These are phyloP conservation scores for Papilio machaon DNA, from an alignment of 1,140 invertebrate genomes.

Conservation along the genomic window DNA sequence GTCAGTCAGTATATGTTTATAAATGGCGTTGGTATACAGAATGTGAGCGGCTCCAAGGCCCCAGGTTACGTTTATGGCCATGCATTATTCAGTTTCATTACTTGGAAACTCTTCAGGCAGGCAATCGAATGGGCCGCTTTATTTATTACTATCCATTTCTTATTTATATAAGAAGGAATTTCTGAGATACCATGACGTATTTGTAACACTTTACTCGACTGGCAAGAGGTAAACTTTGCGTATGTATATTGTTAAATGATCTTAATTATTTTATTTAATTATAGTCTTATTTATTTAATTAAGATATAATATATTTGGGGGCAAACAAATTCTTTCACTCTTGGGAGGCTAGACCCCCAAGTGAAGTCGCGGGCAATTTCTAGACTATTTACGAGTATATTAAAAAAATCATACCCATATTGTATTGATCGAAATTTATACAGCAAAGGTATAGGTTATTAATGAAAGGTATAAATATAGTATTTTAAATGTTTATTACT, in stretches of 20 bases:
- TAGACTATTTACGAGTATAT: too few relatives aligned
- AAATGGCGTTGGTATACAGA: neutral
- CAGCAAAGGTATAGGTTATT: neutral
- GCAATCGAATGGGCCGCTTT: conserved; percentile 20
- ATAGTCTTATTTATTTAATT: too few relatives aligned
- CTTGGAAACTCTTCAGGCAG: conserved; percentile 9
- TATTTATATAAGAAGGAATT: conserved; percentile 14
- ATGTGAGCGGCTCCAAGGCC: neutral
- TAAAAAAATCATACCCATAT: too few relatives aligned
- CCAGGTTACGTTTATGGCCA: conserved; percentile 10
- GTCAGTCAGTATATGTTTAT: neutral
- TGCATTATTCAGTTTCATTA: conserved; percentile 26
- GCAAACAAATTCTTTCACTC: too few relatives aligned
- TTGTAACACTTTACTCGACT: neutral
- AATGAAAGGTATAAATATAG: neutral
- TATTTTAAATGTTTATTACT: neutral
- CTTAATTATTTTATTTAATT: too few relatives aligned
- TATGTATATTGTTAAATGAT: neutral
- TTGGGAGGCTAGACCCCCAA: too few relatives aligned
- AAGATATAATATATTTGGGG: too few relatives aligned
- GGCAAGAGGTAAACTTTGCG: neutral
- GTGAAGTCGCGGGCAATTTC: too few relatives aligned
- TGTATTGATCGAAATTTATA: neutral
- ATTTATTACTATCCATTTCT: conserved; percentile 11
- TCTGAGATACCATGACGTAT: neutral